Evolutionary conservation across 2,888 invertebrate genomes (phyloP), one percentile per base, ranked within the genome.

Genomic region (Polydrusus tereticollis): DNA sequence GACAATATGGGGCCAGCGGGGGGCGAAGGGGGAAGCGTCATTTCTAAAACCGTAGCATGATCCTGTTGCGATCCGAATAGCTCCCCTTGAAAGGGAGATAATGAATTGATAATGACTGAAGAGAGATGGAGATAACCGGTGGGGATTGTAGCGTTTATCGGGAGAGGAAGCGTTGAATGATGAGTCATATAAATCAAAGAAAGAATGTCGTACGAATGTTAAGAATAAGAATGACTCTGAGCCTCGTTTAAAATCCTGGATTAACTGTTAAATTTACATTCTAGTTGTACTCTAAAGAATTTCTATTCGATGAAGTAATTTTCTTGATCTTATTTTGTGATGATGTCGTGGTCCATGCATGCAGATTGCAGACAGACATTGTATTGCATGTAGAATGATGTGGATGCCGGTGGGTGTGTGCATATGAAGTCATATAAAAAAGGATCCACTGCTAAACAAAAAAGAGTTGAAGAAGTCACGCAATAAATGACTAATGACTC

Each of bases 41-140:
- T 29, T 66, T 66, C 66, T 66, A 66, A 66, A 43, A 41, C n/a
- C 7, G 58, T 52, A 0, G 7, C 38, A 18, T 64, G 52, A 64
- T 23, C 14, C 52, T 14, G 36, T 7, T 20, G 63, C 10, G 64
- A 55, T 29, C 29, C 4, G 18, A 55, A 7, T 50, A 8, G 7
- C 14, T n/a, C 5, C 12, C 7, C 29, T 1, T 10, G 18, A 52
- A 29, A n/a, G 0, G 18, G 18, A 55, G 16, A 7, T 7, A 18
- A 14, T 16, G 16, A 23, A n/a, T 8, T 18, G 0, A 8, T 29
- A 29, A 10, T 18, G 29, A 16, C 1, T 29, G 16, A 16, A 55
- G 3, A 55, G 18, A 55, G 52, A 55, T 16, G 29, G 8, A 29
- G 52, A 33, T 4, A 18, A 29, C 10, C 14, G 52, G 7, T 18